phyloP scores from a whole-genome alignment of 2,113 vertebrate species.

The Rhea americana region DNA sequence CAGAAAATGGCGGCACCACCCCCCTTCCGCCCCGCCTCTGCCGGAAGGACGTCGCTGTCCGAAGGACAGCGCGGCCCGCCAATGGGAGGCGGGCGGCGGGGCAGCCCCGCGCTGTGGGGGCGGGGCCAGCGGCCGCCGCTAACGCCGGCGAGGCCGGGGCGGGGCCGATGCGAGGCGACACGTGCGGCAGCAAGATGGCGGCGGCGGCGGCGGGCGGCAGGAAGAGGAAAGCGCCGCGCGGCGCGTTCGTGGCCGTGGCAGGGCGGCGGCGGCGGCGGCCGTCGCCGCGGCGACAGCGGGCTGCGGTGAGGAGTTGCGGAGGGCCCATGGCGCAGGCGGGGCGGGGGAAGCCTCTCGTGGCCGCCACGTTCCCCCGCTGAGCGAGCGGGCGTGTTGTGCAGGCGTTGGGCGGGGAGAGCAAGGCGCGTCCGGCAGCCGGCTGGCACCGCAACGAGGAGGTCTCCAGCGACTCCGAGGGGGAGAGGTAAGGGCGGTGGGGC shows the following conservation, averaged over 20 bases:
- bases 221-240: background rate
- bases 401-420: background rate
- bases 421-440: background rate
- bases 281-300: too few species aligned
- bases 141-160: too few species aligned
- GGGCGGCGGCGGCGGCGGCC: background rate
- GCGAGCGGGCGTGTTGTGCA: background rate
- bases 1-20: too few species aligned
- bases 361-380: background rate
- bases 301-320: background rate
- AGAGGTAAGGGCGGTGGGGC: background rate
- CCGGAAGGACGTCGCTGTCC: background rate
- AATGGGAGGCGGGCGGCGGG: background rate
- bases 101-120: background rate
- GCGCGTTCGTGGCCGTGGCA: background rate
- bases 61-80: background rate
- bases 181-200: background rate
- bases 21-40: too few species aligned
- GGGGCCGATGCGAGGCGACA: background rate
- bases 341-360: too few species aligned
- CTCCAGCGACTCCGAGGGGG: constrained; percentile 46
- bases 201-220: background rate
- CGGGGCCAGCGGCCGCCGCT: too few species aligned
- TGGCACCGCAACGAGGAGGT: constrained; percentile 17
- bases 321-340: background rate